These are phyloP conservation scores for Lasioglossum figueresi DNA, from an alignment of 2,888 invertebrate species.

Conservation along the genomic window DNA sequence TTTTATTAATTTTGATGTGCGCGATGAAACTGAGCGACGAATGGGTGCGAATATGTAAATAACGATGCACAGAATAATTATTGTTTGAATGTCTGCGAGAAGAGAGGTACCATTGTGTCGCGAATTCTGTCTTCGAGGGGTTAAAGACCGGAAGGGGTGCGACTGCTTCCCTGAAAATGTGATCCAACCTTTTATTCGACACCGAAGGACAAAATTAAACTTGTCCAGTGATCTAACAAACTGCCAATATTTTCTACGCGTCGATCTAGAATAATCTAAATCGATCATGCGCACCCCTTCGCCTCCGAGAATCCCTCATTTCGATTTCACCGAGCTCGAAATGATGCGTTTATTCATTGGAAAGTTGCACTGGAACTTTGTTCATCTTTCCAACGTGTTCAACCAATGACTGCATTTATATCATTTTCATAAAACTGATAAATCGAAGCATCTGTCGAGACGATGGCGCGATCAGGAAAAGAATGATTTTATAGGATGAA, in stretches of 20 bases:
- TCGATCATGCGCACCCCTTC: conserved; percentile 19
- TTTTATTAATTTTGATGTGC: conserved; percentile 68
- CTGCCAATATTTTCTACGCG: background rate
- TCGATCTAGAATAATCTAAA: background rate
- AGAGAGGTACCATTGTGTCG: conserved; percentile 39
- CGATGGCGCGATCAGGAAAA: background rate
- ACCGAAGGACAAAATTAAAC: background rate
- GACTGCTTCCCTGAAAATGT: conserved; percentile 6
- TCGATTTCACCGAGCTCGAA: conserved; percentile 1
- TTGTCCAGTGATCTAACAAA: background rate
- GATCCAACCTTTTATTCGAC: conserved; percentile 4
- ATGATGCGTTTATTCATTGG: background rate
- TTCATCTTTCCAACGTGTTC: background rate
- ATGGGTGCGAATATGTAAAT: conserved; percentile 68
- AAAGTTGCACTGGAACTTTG: background rate
- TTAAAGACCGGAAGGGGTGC: conserved; percentile 8
- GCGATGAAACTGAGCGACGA: conserved; percentile 53
- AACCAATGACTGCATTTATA: background rate
- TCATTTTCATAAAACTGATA: background rate
- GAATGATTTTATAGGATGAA: background rate
- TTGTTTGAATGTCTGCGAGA: conserved; percentile 69
- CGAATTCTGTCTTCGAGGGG: conserved; percentile 34
- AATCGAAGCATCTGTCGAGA: background rate
- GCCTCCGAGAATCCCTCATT: conserved; percentile 14
- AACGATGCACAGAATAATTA: conserved; percentile 68